phyloP scores from a whole-genome alignment of 2,113 vertebrate species.

The Eidolon helvum region DNA sequence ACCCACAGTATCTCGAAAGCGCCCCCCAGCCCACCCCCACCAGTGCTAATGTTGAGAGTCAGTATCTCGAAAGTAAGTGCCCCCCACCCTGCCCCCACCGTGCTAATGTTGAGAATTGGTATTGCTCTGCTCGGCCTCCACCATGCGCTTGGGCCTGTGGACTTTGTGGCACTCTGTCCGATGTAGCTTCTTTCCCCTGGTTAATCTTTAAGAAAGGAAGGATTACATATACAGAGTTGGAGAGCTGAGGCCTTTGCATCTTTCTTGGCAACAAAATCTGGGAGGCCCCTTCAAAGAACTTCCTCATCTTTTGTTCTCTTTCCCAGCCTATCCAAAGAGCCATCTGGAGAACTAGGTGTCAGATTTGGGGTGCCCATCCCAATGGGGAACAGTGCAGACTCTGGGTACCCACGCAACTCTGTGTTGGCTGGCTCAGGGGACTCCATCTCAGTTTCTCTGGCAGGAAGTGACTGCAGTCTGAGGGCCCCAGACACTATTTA shows the following conservation, averaged over 20 bases:
- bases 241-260: background rate
- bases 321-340: background rate
- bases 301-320: background rate
- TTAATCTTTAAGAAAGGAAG: constrained; percentile 32
- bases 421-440: background rate
- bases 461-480: constrained; percentile 18
- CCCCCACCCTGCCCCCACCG: too few species aligned
- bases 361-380: background rate
- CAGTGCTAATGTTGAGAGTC: too few species aligned
- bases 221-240: background rate
- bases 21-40: too few species aligned
- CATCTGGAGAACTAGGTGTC: background rate
- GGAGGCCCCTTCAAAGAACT: background rate
- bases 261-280: background rate
- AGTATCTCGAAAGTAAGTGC: background rate
- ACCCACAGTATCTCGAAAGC: background rate
- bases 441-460: background rate
- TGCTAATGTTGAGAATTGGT: background rate
- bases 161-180: background rate
- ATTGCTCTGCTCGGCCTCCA: background rate
- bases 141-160: background rate
- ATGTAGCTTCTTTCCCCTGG: background rate
- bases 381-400: background rate
- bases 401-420: background rate
- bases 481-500: constrained; percentile 40